Conservation (phyloP, 1,140 invertebrate species). For the Drosophila pachea region DNA sequence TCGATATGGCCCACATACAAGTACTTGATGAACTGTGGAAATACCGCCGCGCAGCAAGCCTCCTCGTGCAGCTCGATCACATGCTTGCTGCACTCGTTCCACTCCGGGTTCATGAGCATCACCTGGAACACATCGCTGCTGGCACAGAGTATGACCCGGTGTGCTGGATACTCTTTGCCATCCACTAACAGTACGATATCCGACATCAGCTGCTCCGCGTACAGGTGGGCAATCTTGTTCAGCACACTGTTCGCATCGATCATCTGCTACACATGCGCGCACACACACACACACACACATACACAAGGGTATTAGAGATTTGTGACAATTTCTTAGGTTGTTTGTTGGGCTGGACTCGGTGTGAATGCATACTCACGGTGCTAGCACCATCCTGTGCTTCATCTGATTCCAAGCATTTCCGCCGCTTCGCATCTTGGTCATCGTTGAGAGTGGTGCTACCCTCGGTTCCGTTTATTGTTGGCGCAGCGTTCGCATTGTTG, state of each 20-base stretch:
- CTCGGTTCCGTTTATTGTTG: conserved; percentile 32
- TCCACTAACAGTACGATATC: conserved; percentile 91
- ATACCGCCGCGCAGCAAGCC: conserved; percentile 89
- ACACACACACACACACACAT: not conserved
- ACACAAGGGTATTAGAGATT: not conserved
- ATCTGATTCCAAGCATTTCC: conserved; percentile 61
- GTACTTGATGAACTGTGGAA: conserved; percentile 94
- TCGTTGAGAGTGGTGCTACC: conserved; percentile 29
- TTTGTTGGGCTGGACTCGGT: not conserved
- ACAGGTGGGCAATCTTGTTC: conserved; percentile 89
- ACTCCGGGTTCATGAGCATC: conserved; percentile 96
- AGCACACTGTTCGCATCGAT: conserved; percentile 90
- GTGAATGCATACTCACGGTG: conserved; percentile 55
- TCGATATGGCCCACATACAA: conserved; percentile 95
- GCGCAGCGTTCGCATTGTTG: conserved; percentile 5
- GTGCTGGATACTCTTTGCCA: conserved; percentile 90
- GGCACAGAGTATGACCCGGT: conserved; percentile 94
- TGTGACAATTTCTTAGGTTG: not conserved
- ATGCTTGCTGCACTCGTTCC: conserved; percentile 93
- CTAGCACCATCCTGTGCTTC: conserved; percentile 62
- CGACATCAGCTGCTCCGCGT: conserved; percentile 91
- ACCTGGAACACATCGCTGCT: conserved; percentile 97
- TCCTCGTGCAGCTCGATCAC: conserved; percentile 91
- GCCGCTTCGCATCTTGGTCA: conserved; percentile 64
- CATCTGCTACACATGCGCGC: conserved; percentile 80